phyloP scores from a whole-genome alignment of 1,140 invertebrate species.

The Drosophila truncata region DNA sequence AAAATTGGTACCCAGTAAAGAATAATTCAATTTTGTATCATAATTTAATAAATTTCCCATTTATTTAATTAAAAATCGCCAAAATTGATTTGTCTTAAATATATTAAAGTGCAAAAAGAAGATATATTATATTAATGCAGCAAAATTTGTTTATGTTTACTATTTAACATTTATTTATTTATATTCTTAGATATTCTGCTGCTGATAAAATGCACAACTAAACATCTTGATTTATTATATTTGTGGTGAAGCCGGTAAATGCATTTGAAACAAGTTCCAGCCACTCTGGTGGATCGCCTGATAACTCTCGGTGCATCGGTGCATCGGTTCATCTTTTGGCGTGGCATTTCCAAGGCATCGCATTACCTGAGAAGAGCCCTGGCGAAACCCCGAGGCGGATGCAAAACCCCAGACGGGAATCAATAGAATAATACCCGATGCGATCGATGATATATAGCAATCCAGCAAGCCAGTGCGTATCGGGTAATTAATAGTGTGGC shows the following conservation, averaged over 20 bases:
- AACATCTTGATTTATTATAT: slow-evolving; percentile 13
- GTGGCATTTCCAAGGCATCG: slow-evolving; percentile 15
- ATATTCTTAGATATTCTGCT: not conserved
- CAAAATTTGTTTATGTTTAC: not conserved
- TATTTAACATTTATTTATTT: not conserved
- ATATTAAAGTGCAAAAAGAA: not conserved
- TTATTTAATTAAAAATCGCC: not conserved
- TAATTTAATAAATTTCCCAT: not conserved
- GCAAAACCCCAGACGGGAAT: slow-evolving; percentile 29
- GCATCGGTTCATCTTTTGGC: not conserved
- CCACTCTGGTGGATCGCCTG: not conserved
- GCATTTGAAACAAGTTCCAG: slow-evolving; percentile 1
- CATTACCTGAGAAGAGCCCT: slow-evolving; percentile 1
- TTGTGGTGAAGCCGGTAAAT: not conserved
- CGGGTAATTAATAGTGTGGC: not conserved
- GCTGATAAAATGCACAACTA: not conserved
- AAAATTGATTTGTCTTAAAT: not conserved
- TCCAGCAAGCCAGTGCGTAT: slow-evolving; percentile 2
- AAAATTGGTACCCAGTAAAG: not conserved
- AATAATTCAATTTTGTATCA: not conserved
- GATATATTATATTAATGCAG: not conserved
- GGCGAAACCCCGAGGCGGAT: slow-evolving; percentile 20
- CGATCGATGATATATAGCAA: slow-evolving; percentile 1
- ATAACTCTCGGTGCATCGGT: not conserved
- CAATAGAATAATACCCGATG: not conserved